Base-by-base conservation (phyloP, 2,888 invertebrate genomes). In the Drosophila testacea region DNA sequence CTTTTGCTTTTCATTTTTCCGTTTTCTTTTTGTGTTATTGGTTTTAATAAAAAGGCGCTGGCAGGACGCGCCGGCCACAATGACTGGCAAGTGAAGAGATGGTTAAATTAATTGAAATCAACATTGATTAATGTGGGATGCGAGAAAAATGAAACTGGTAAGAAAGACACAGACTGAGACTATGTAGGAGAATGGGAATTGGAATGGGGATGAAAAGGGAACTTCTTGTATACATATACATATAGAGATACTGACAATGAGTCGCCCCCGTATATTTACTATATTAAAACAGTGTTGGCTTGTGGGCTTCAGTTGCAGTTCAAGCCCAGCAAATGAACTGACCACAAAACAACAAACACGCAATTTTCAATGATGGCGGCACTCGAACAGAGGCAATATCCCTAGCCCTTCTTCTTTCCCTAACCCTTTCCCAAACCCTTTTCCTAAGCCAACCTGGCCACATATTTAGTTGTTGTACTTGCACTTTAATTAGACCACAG, bases 71-170 rank as follows among this genome's bases (percentile, higher is more conserved):
- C 48, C 44, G 69, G 80, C 72, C 74, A 63, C 80, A 68, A 72
- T 73, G 84, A 81, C 84, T 69, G 84, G 85, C 82, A 70, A 87
- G 76, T 79, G 85, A 89, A 87, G 89, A 89, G 86, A 83, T 88
- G 90, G 90, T 83, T 85, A 85, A 85, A 85, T 85, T 85, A 85
- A 85, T 85, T 85, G 90, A 85, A 85, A 89, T 88, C 88, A 88
- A 89, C 90, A 89, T 85, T 89, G 90, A 85, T 89, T 85, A 85
- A 85, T 85, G 85, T 89, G 90, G 83, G 90, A 89, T 83, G 73
- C 75, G 69, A 75, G 71, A 81, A 81, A 75, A 79, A 81, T 79
- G 73, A 79, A 79, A 69, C 63, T 70, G 28, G 61, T 61, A 48
- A 69, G 22, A 22, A 65, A 73, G 75, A 69, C 73, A 22, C 32